Evolutionary conservation across 2,797 vertebrate species (phyloP).

Genomic region (Leptodactylus fallax): DNA sequence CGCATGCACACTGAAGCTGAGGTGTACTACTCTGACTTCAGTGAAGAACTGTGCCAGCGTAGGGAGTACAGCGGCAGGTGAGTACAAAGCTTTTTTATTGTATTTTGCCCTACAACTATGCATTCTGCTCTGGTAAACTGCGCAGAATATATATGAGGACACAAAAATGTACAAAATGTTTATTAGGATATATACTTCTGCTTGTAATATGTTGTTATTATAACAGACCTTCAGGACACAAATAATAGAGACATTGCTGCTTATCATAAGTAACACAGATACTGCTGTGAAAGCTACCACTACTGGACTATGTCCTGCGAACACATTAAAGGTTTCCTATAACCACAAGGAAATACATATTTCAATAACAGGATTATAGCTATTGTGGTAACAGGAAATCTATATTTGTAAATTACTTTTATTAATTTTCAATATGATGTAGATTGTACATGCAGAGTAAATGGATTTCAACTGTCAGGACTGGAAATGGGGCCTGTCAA

Average conservation of each 20-base stretch:
- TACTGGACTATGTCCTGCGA: neutral
- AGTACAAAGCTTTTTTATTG: too few relatives aligned
- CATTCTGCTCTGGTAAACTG: too few relatives aligned
- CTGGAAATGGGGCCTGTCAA: neutral
- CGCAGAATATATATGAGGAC: too few relatives aligned
- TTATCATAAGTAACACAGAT: neutral
- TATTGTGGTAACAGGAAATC: conserved; percentile 57
- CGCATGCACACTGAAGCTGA: too few relatives aligned
- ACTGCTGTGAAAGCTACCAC: neutral
- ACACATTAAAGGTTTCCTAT: conserved; percentile 39
- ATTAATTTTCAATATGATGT: conserved; percentile 35
- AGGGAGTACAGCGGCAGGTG: too few relatives aligned
- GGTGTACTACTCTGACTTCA: too few relatives aligned
- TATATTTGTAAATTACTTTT: conserved; percentile 44
- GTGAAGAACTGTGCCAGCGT: too few relatives aligned
- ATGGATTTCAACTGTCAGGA: conserved; percentile 18
- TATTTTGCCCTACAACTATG: too few relatives aligned
- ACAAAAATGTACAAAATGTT: too few relatives aligned
- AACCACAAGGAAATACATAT: conserved; percentile 15
- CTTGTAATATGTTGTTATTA: too few relatives aligned
- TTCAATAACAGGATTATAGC: conserved; percentile 4
- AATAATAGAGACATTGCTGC: neutral
- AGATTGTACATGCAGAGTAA: conserved; percentile 21
- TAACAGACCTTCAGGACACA: too few relatives aligned
- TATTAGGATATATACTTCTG: too few relatives aligned